phyloP scores from a whole-genome alignment of 2,888 invertebrate species.

The Boloria euphrosyne region DNA sequence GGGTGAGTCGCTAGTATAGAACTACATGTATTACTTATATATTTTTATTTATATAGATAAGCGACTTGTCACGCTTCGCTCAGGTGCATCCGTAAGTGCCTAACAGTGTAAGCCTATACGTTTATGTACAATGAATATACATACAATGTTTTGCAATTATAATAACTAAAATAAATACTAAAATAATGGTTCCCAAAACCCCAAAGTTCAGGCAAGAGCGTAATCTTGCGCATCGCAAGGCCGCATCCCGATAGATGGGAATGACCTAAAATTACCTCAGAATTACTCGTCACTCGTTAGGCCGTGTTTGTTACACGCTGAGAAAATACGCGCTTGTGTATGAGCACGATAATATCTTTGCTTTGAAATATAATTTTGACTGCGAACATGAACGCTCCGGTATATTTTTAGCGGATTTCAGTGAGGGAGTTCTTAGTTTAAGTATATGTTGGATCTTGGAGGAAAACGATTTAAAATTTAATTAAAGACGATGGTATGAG shows the following conservation, averaged over 20 bases:
- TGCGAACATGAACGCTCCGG: neutral
- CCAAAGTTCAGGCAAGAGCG: slow-evolving; percentile 25
- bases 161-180: too few relatives aligned
- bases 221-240: slow-evolving; percentile 53
- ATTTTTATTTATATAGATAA: too few relatives aligned
- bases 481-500: too few relatives aligned
- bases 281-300: slow-evolving; percentile 47
- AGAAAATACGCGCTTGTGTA: slow-evolving; percentile 47
- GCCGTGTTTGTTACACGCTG: slow-evolving; percentile 49
- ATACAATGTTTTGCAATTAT: too few relatives aligned
- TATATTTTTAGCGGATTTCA: slow-evolving; percentile 5
- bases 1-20: too few relatives aligned
- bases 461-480: too few relatives aligned
- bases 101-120: too few relatives aligned
- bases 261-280: slow-evolving; percentile 70
- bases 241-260: slow-evolving; percentile 62
- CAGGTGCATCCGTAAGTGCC: too few relatives aligned
- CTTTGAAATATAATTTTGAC: slow-evolving; percentile 3
- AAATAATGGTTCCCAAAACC: neutral
- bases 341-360: slow-evolving; percentile 6
- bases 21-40: too few relatives aligned
- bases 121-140: too few relatives aligned
- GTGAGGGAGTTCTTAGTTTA: neutral
- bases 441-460: too few relatives aligned
- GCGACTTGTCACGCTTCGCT: too few relatives aligned